phyloP scores from a whole-genome alignment of 92 coral and sea anemone genomes.

The Montipora capitata region DNA sequence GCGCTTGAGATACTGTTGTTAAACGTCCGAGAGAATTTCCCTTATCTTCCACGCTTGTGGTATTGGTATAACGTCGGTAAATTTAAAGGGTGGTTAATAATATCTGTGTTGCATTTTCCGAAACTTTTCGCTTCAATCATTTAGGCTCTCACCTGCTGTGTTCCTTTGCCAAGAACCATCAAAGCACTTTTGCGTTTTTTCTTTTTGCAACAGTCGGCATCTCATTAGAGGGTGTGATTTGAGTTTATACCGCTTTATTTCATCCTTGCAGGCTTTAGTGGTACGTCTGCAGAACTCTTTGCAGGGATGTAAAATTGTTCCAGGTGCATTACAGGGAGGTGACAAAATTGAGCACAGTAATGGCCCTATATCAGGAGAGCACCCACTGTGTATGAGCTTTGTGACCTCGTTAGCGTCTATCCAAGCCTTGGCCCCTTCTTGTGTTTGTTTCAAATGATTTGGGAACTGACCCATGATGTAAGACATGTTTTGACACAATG shows the following conservation, averaged over 20 bases:
- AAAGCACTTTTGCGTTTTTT: slow-evolving; percentile 24
- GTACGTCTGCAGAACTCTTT: slow-evolving; percentile 37
- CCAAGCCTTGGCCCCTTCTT: slow-evolving; percentile 37
- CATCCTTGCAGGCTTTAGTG: slow-evolving; percentile 8
- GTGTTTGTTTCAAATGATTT: slow-evolving; percentile 58
- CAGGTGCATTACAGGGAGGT: slow-evolving; percentile 63
- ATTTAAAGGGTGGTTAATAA: too few species aligned
- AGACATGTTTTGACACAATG: slow-evolving; percentile 47
- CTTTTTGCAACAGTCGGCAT: slow-evolving; percentile 55
- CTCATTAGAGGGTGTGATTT: slow-evolving; percentile 34
- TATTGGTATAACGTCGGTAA: too few species aligned
- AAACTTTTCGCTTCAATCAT: not conserved
- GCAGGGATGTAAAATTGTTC: slow-evolving; percentile 37
- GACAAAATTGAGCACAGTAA: slow-evolving; percentile 60
- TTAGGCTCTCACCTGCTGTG: not conserved
- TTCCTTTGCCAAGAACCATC: slow-evolving; percentile 32
- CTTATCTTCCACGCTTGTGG: too few species aligned
- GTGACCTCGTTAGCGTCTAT: slow-evolving; percentile 10
- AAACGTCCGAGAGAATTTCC: too few species aligned
- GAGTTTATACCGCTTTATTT: slow-evolving; percentile 21
- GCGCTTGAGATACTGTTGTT: too few species aligned
- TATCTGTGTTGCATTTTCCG: not conserved
- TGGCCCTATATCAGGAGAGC: slow-evolving; percentile 49
- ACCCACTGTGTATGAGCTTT: slow-evolving; percentile 26
- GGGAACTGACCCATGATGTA: slow-evolving; percentile 46